phyloP scores from a whole-genome alignment of 2,797 vertebrate species.

The Erethizon dorsatum region DNA sequence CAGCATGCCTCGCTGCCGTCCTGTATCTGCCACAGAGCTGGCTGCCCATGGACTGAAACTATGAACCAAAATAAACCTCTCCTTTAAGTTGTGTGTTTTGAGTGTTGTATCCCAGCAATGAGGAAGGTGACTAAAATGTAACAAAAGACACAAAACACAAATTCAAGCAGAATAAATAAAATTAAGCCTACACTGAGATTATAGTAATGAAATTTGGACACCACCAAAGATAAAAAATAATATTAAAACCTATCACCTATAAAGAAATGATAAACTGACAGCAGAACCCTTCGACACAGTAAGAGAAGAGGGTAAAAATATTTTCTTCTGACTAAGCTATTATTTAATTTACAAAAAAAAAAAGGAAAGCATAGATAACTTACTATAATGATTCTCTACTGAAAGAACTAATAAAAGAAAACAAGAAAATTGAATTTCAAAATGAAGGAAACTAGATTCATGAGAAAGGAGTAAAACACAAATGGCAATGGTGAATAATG shows the following conservation, averaged over 20 bases:
- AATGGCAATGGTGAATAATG: background rate
- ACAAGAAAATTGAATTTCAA: slow-evolving; percentile 51
- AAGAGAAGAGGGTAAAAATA: slow-evolving; percentile 9
- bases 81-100: background rate
- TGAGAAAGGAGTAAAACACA: slow-evolving; percentile 24
- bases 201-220: slow-evolving; percentile 3
- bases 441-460: slow-evolving; percentile 51
- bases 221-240: slow-evolving; percentile 14
- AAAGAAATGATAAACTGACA: slow-evolving; percentile 54
- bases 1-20: background rate
- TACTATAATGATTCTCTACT: background rate
- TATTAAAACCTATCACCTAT: slow-evolving; percentile 4
- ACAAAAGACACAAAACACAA: slow-evolving; percentile 16
- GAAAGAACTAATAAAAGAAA: slow-evolving; percentile 25
- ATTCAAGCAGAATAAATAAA: slow-evolving; percentile 18
- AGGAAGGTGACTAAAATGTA: background rate
- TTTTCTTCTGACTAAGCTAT: background rate
- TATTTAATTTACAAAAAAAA: background rate
- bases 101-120: background rate
- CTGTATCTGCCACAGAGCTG: background rate
- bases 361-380: slow-evolving; percentile 14
- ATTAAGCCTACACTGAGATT: slow-evolving; percentile 25
- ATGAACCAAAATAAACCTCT: background rate
- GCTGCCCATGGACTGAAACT: background rate
- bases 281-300: background rate